A percentile compares a stretch with the other conserved stretches of the same genome.
These are phyloP conservation scores for Lutraria rhynchaena DNA, from an alignment of 1,140 invertebrate genomes.

Conservation along the genomic window DNA sequence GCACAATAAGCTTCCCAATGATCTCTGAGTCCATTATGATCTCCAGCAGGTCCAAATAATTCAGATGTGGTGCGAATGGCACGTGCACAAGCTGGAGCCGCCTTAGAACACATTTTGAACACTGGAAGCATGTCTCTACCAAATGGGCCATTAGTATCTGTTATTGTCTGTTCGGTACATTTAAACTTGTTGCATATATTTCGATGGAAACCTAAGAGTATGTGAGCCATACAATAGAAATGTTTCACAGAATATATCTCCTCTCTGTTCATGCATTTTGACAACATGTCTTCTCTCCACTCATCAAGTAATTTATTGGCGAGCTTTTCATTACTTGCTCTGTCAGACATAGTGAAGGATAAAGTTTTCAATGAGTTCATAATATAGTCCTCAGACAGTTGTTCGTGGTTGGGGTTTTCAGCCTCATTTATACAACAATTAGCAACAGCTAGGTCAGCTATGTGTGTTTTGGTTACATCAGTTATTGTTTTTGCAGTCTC, in stretches of 20 bases:
- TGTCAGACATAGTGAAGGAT: slow-evolving; percentile 18
- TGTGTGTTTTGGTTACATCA: background rate
- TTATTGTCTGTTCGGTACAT: background rate
- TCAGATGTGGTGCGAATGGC: slow-evolving; percentile 10
- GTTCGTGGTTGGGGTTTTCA: background rate
- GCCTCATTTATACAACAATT: too few relatives aligned
- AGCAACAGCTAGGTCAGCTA: background rate
- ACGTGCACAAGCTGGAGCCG: background rate
- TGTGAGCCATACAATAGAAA: slow-evolving; percentile 43
- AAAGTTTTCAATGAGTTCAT: background rate
- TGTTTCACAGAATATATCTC: background rate
- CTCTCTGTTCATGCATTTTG: too few relatives aligned
- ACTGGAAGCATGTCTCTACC: background rate
- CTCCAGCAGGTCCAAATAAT: slow-evolving; percentile 17
- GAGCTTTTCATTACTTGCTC: slow-evolving; percentile 17
- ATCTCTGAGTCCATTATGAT: slow-evolving; percentile 24
- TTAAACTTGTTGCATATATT: slow-evolving; percentile 7
- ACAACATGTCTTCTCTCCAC: too few relatives aligned
- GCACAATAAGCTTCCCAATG: slow-evolving; percentile 40
- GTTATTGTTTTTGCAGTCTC: background rate
- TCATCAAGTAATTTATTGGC: slow-evolving; percentile 4
- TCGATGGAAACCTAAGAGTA: slow-evolving; percentile 35
- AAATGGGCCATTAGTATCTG: background rate
- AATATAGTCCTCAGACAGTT: background rate
- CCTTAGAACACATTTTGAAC: background rate